Percentiles rank a stretch among this genome's conserved stretches.
Conservation (phyloP, 2,797 vertebrate species). For the Cheirogaleus major region DNA sequence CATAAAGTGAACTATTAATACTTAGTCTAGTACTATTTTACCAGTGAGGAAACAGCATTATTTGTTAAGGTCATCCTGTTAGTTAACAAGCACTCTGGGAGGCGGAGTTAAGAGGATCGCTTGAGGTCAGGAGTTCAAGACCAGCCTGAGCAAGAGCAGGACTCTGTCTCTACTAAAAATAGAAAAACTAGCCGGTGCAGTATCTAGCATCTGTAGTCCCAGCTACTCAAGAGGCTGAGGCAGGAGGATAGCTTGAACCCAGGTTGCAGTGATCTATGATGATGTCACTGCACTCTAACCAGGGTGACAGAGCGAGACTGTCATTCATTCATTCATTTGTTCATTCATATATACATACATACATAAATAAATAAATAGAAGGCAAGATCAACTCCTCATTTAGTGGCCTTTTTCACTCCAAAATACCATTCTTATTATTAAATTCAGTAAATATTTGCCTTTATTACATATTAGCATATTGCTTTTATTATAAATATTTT, state of each 20-base stretch:
- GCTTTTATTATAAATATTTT: conserved; percentile 17
- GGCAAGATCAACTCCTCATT: background rate
- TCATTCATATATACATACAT: background rate
- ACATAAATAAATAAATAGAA: background rate
- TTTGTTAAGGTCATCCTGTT: background rate
- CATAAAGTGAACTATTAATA: background rate
- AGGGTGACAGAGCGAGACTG: too few species aligned
- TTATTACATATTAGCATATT: background rate
- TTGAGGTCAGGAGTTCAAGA: background rate
- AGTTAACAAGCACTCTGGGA: background rate
- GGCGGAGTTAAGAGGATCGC: background rate
- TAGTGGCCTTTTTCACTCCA: background rate
- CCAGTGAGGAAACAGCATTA: background rate
- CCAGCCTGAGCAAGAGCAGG: background rate
- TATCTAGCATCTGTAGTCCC: background rate
- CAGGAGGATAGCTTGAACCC: background rate
- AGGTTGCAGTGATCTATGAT: background rate
- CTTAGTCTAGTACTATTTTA: background rate
- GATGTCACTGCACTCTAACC: background rate
- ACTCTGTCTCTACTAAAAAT: background rate
- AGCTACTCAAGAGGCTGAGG: background rate
- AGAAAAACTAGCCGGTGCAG: background rate
- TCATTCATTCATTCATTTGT: too few species aligned
- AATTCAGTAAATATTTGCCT: background rate
- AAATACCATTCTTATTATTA: background rate